These are phyloP conservation scores for Ceratitis capitata DNA, from an alignment of 1,140 invertebrate genomes.

Conservation along the genomic window DNA sequence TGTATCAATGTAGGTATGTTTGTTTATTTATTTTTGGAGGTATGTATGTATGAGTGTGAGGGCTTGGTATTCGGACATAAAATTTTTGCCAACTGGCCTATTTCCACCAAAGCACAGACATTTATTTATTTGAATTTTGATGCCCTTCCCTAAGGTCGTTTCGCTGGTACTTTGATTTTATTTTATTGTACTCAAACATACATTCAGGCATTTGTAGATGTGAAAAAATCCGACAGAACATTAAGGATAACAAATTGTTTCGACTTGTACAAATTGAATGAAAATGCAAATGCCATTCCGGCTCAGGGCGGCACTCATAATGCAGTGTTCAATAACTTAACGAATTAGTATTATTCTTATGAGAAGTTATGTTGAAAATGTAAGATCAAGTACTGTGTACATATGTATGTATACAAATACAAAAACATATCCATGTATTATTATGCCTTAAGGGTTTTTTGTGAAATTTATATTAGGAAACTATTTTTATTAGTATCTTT, in stretches of 20 bases:
- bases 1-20: background rate
- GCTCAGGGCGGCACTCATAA: background rate
- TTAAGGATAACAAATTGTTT: constrained; percentile 20
- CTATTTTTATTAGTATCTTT: too few relatives aligned
- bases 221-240: background rate
- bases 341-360: constrained; percentile 33
- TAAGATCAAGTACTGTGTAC: too few relatives aligned
- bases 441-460: too few relatives aligned
- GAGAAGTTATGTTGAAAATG: background rate
- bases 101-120: constrained; percentile 15
- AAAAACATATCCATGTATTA: too few relatives aligned
- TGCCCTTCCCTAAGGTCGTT: background rate
- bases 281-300: constrained; percentile 18
- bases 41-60: background rate
- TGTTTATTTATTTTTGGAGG: background rate
- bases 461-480: background rate
- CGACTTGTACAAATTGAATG: constrained; percentile 6
- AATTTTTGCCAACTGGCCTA: constrained; percentile 45
- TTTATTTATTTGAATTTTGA: constrained; percentile 37
- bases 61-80: background rate
- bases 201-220: background rate
- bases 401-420: too few relatives aligned
- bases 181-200: background rate
- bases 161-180: constrained; percentile 25
- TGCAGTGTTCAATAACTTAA: constrained; percentile 7